Conservation (phyloP, 2,113 vertebrate species). For the Phyllostomus discolor region DNA sequence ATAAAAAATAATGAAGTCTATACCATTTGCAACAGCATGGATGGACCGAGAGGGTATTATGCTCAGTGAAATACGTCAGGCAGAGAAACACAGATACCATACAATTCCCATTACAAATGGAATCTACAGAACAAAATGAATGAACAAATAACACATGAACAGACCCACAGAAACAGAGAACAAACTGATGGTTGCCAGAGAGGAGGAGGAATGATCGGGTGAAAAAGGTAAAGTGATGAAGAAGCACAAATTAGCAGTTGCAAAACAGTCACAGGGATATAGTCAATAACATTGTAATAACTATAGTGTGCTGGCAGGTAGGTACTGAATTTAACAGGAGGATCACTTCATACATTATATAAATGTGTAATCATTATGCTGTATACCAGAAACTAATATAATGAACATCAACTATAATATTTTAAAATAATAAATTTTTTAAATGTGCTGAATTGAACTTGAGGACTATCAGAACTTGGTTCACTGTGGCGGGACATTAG, state of each 20-base stretch:
- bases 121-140: not conserved
- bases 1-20: not conserved
- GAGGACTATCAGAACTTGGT: not conserved
- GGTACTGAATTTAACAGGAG: not conserved
- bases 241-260: not conserved
- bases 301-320: not conserved
- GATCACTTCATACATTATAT: not conserved
- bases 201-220: not conserved
- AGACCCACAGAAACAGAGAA: not conserved
- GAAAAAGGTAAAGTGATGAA: not conserved
- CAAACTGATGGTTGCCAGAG: not conserved
- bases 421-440: not conserved
- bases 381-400: not conserved
- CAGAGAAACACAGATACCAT: not conserved
- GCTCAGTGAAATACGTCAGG: not conserved
- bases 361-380: not conserved
- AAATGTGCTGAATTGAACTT: not conserved
- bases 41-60: not conserved
- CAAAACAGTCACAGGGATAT: not conserved
- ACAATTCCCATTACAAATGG: not conserved
- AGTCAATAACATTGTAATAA: not conserved
- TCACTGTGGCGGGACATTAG: not conserved
- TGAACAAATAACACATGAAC: not conserved
- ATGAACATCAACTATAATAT: not conserved
- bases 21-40: not conserved